Conservation (phyloP, 2,888 invertebrate species). For the Ormia ochracea region DNA sequence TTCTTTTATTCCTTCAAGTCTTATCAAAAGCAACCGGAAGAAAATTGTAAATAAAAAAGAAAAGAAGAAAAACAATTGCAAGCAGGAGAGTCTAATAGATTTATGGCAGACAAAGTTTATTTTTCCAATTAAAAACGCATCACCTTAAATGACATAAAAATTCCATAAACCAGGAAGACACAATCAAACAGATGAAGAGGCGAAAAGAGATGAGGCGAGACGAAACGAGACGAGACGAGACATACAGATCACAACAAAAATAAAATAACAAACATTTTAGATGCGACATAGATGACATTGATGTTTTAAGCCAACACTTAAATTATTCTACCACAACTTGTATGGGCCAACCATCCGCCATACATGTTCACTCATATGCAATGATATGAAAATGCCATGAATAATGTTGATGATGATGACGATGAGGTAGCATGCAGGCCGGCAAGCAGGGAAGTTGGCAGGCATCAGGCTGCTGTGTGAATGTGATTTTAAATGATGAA, state of each 20-base stretch:
- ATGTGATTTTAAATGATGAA: constrained; percentile 27
- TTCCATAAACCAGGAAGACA: constrained; percentile 35
- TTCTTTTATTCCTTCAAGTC: constrained; percentile 1
- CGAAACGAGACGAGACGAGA: neutral
- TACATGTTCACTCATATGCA: constrained; percentile 39
- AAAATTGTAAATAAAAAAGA: too few relatives aligned
- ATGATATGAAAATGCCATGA: constrained; percentile 44
- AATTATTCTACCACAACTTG: constrained; percentile 61
- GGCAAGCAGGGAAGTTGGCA: too few relatives aligned
- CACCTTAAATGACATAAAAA: constrained; percentile 60
- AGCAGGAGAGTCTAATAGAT: constrained; percentile 51
- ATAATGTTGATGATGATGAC: too few relatives aligned
- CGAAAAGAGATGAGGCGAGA: too few relatives aligned
- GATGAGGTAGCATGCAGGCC: constrained; percentile 36
- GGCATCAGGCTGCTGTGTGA: constrained; percentile 11
- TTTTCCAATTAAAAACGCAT: constrained; percentile 62
- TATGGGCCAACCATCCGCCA: constrained; percentile 27
- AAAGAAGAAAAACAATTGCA: neutral
- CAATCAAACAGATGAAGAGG: constrained; percentile 7
- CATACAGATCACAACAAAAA: constrained; percentile 17
- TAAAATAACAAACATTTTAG: neutral
- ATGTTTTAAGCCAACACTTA: constrained; percentile 60
- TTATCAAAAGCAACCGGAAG: too few relatives aligned
- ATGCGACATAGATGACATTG: constrained; percentile 41
- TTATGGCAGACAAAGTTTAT: constrained; percentile 58